Evolutionary conservation across 2,888 invertebrate genomes (phyloP).

Genomic region (Leptinotarsa peninsularis): DNA sequence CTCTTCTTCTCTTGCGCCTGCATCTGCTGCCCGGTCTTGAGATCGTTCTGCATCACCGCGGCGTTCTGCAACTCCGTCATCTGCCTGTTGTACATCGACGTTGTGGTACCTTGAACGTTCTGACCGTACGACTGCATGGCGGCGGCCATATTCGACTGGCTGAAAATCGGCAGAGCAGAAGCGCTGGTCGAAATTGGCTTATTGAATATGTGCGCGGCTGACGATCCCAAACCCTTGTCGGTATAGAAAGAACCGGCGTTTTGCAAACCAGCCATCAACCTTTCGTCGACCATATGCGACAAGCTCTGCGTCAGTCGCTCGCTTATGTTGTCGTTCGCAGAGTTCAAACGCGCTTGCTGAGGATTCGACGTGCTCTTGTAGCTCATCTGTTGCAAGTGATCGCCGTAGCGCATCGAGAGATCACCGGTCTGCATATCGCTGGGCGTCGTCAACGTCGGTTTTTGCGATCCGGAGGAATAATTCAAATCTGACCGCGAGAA

Average conservation of each 20-base stretch:
- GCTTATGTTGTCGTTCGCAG: slow-evolving; percentile 25
- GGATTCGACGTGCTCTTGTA: slow-evolving; percentile 48
- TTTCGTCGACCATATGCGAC: slow-evolving; percentile 72
- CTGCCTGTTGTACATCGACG: slow-evolving; percentile 58
- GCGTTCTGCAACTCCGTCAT: slow-evolving; percentile 58
- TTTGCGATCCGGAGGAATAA: slow-evolving; percentile 48
- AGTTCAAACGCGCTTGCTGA: slow-evolving; percentile 49
- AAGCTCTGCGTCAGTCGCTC: slow-evolving; percentile 61
- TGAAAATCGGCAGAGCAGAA: slow-evolving; percentile 61
- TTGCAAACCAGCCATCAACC: slow-evolving; percentile 69
- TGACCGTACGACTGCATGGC: slow-evolving; percentile 60
- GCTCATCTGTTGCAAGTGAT: slow-evolving; percentile 48
- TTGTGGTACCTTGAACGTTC: slow-evolving; percentile 54
- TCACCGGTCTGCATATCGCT: slow-evolving; percentile 35
- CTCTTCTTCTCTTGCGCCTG: slow-evolving; percentile 56
- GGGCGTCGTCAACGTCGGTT: slow-evolving; percentile 24
- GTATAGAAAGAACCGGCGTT: slow-evolving; percentile 64
- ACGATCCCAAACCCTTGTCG: slow-evolving; percentile 59
- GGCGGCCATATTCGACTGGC: slow-evolving; percentile 59
- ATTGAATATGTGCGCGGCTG: slow-evolving; percentile 59
- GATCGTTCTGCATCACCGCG: slow-evolving; percentile 49
- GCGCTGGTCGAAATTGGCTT: slow-evolving; percentile 59
- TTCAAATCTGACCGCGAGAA: slow-evolving; percentile 45
- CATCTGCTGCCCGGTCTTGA: slow-evolving; percentile 35
- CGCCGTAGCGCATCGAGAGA: slow-evolving; percentile 42